Percentiles rank a stretch among this genome's conserved stretches.
These are phyloP conservation scores for Manduca sexta DNA, from an alignment of 1,140 invertebrate genomes.

Conservation along the genomic window DNA sequence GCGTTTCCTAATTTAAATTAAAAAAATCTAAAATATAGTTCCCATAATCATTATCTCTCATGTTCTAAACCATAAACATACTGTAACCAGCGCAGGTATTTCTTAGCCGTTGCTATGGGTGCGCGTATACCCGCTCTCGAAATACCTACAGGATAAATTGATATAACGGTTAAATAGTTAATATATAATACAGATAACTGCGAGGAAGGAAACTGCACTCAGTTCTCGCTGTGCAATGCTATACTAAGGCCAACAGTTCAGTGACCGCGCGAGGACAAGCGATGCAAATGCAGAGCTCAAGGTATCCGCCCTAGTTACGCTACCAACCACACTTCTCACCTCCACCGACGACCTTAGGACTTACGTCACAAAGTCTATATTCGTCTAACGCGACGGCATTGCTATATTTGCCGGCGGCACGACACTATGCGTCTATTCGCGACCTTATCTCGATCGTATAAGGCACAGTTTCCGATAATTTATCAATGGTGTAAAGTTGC, in stretches of 20 bases:
- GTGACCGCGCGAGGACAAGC: slow-evolving; percentile 31
- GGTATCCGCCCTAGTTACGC: slow-evolving; percentile 34
- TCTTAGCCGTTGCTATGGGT: too few species aligned
- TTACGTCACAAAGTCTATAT: slow-evolving; percentile 10
- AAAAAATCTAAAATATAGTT: too few species aligned
- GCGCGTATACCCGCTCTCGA: too few species aligned
- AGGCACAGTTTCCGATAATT: neutral
- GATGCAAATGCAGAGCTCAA: slow-evolving; percentile 38
- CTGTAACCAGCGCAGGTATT: too few species aligned
- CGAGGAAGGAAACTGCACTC: slow-evolving; percentile 37
- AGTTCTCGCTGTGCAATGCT: slow-evolving; percentile 17
- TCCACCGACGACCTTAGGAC: slow-evolving; percentile 10
- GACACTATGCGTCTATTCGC: neutral
- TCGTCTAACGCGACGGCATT: slow-evolving; percentile 8
- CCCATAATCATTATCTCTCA: too few species aligned
- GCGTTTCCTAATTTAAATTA: too few species aligned
- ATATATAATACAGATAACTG: slow-evolving; percentile 16
- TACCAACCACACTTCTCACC: slow-evolving; percentile 11
- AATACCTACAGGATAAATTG: neutral
- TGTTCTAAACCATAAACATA: too few species aligned
- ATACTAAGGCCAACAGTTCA: slow-evolving; percentile 24
- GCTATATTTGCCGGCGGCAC: neutral
- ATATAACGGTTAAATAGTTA: neutral
- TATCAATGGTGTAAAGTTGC: neutral
- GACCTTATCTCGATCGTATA: neutral